These are phyloP conservation scores for Xiphophorus hellerii DNA, from an alignment of 2,113 vertebrate genomes.

Conservation along the genomic window DNA sequence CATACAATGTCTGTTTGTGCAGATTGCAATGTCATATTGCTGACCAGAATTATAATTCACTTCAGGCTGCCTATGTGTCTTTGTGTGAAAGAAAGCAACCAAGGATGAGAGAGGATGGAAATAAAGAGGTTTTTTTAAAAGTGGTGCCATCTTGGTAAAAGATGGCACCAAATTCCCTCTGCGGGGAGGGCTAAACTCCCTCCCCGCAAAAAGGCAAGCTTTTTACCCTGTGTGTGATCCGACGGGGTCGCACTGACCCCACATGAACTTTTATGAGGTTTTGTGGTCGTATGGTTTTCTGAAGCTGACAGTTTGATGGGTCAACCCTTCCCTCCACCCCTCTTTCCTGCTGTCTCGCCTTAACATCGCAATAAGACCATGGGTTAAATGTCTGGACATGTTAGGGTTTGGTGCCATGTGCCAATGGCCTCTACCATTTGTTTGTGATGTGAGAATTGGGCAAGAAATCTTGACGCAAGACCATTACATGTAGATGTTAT, in stretches of 20 bases:
- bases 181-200: too few species aligned
- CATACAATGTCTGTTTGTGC: slow-evolving; percentile 53
- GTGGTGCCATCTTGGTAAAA: background rate
- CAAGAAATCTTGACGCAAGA: background rate
- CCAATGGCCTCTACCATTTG: background rate
- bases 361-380: too few species aligned
- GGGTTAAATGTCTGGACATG: background rate
- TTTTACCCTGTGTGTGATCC: too few species aligned
- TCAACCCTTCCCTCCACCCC: too few species aligned
- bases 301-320: too few species aligned
- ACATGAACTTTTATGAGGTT: too few species aligned
- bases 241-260: too few species aligned
- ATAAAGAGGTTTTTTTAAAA: background rate
- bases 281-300: too few species aligned
- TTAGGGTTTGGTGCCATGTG: background rate
- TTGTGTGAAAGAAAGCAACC: background rate
- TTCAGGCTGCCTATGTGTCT: slow-evolving; percentile 3
- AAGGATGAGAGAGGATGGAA: too few species aligned
- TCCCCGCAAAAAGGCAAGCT: too few species aligned
- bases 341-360: too few species aligned
- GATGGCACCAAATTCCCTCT: too few species aligned
- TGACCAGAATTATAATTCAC: slow-evolving; percentile 71
- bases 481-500: background rate
- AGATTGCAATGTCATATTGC: slow-evolving; percentile 63
- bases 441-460: background rate